A percentile compares a stretch with the other conserved stretches of the same genome.
Conservation (phyloP, 2,113 vertebrate genomes). For the Sinocyclocheilus grahami region DNA sequence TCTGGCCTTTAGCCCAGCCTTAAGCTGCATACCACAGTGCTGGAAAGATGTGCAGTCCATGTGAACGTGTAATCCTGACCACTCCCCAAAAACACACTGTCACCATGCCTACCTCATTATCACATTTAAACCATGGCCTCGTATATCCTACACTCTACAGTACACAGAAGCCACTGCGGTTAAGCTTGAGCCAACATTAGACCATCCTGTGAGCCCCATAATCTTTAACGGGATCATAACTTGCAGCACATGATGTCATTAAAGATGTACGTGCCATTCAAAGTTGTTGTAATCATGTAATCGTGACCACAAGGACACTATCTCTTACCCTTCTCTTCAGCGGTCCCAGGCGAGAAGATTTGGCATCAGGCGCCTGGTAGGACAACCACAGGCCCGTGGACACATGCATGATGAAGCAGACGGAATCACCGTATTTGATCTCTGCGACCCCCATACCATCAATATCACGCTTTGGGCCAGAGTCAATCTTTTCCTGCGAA, state of each 20-base stretch:
- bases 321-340: conserved; percentile 88
- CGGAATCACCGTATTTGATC: conserved; percentile 94
- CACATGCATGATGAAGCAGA: conserved; percentile 92
- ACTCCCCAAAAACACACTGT: conserved; percentile 63
- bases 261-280: conserved; percentile 14
- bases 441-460: conserved; percentile 95
- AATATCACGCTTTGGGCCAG: conserved; percentile 86
- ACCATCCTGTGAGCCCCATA: conserved; percentile 28
- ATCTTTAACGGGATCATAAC: conserved; percentile 34
- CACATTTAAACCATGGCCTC: conserved; percentile 56
- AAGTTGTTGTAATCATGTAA: not conserved
- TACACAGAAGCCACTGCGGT: conserved; percentile 22
- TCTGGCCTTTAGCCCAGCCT: conserved; percentile 59
- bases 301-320: not conserved
- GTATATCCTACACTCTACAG: conserved; percentile 31
- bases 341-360: conserved; percentile 90
- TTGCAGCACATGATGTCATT: conserved; percentile 11
- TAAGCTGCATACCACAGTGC: conserved; percentile 43
- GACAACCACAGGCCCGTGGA: conserved; percentile 91
- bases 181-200: conserved; percentile 30
- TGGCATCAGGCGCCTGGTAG: conserved; percentile 91
- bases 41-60: conserved; percentile 23
- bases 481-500: conserved; percentile 87
- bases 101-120: conserved; percentile 59
- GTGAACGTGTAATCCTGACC: conserved; percentile 57